Evolutionary conservation across 2,888 invertebrate species (phyloP).

Genomic region (Phymatocera aterrima): DNA sequence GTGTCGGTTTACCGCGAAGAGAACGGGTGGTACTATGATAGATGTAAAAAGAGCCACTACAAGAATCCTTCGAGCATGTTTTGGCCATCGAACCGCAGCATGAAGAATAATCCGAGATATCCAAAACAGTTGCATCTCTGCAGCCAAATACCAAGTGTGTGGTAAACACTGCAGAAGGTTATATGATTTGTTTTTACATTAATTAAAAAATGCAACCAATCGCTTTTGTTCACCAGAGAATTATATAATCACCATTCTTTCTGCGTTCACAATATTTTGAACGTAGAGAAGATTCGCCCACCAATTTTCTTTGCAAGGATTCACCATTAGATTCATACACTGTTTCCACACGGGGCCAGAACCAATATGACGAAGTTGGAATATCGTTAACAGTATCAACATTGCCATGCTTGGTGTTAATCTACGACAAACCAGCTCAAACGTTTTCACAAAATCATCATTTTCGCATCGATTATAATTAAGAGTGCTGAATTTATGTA

Average conservation of each 20-base stretch:
- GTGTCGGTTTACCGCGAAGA: conserved; percentile 63
- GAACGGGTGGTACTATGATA: conserved; percentile 63
- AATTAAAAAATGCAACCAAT: neutral
- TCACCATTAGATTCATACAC: conserved; percentile 77
- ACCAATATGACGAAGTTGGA: conserved; percentile 81
- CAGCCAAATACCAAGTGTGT: conserved; percentile 76
- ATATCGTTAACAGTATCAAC: conserved; percentile 82
- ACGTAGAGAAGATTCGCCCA: conserved; percentile 83
- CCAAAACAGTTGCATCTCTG: conserved; percentile 46
- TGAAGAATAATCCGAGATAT: conserved; percentile 40
- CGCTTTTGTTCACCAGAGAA: neutral
- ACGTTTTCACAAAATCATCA: no score
- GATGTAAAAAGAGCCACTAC: conserved; percentile 60
- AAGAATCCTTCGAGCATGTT: neutral
- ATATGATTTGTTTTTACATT: neutral
- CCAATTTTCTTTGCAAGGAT: conserved; percentile 79
- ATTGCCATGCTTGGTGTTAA: conserved; percentile 81
- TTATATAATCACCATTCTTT: conserved; percentile 79
- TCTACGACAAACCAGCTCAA: neutral
- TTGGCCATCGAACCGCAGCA: conserved; percentile 1
- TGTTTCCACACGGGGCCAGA: conserved; percentile 83
- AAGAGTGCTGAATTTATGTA: no score
- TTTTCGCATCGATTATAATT: no score
- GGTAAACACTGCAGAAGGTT: conserved; percentile 75
- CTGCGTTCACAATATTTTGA: conserved; percentile 83